Evolutionary conservation across 2,797 vertebrate genomes (phyloP).

Genomic region (Epinephelus awoara): DNA sequence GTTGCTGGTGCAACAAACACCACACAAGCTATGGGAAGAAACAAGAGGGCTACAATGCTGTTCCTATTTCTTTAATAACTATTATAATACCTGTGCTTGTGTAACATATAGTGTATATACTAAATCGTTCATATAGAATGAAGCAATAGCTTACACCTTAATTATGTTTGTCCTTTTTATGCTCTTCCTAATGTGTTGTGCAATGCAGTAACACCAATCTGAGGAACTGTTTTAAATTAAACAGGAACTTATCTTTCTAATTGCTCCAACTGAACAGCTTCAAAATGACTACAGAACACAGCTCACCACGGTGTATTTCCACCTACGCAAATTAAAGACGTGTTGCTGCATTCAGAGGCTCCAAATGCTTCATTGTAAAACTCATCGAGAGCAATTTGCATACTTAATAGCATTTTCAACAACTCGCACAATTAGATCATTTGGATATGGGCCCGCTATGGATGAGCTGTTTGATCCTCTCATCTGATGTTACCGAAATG

Average conservation of each 20-base stretch:
- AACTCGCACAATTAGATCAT: conserved; percentile 8
- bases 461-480: conserved; percentile 5
- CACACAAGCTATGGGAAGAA: conserved; percentile 13
- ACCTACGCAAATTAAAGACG: conserved; percentile 4
- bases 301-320: neutral
- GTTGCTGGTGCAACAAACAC: conserved; percentile 42
- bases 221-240: conserved; percentile 12
- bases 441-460: neutral
- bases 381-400: conserved; percentile 16
- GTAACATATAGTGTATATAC: neutral
- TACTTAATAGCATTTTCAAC: conserved; percentile 13
- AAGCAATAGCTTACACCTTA: neutral
- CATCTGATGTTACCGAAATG: conserved; percentile 2
- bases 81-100: neutral
- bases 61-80: conserved; percentile 21
- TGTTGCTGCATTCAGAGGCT: conserved; percentile 11
- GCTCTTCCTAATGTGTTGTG: neutral
- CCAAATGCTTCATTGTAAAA: conserved; percentile 3
- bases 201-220: conserved; percentile 10
- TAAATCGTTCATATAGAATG: conserved; percentile 7
- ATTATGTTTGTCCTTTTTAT: neutral
- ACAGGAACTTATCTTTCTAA: neutral
- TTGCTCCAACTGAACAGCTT: neutral
- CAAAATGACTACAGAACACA: neutral
- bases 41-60: neutral